These are phyloP conservation scores for Xenentodon cancila DNA, from an alignment of 2,797 vertebrate species.

Conservation along the genomic window DNA sequence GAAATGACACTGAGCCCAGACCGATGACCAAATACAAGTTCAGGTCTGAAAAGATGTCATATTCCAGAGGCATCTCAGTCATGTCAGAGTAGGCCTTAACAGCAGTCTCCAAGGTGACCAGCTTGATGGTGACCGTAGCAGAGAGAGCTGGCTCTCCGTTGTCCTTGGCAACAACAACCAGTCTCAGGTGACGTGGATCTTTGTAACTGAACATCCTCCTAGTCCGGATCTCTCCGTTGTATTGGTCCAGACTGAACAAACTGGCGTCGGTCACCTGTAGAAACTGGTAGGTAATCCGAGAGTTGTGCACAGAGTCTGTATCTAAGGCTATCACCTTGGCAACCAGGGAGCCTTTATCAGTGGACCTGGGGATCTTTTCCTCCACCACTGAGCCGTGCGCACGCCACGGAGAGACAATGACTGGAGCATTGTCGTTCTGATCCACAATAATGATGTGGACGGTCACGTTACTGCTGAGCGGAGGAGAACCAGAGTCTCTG, in stretches of 20 bases:
- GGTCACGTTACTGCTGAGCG: slow-evolving; percentile 54
- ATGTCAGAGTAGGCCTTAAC: slow-evolving; percentile 72
- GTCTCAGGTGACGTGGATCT: slow-evolving; percentile 68
- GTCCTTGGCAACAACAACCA: slow-evolving; percentile 73
- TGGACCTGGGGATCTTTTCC: too few species aligned
- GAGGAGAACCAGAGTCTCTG: slow-evolving; percentile 70
- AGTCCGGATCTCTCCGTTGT: slow-evolving; percentile 77
- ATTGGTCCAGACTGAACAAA: slow-evolving; percentile 77
- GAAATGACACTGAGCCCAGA: slow-evolving; percentile 73
- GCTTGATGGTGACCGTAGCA: slow-evolving; percentile 76
- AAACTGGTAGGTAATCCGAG: slow-evolving; percentile 63
- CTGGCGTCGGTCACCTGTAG: slow-evolving; percentile 71
- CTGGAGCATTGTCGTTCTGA: slow-evolving; percentile 70
- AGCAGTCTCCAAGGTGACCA: slow-evolving; percentile 71
- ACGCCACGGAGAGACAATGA: slow-evolving; percentile 60
- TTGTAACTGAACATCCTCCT: slow-evolving; percentile 80
- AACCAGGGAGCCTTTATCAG: too few species aligned
- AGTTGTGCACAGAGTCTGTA: too few species aligned
- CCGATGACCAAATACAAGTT: slow-evolving; percentile 75
- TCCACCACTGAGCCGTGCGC: too few species aligned
- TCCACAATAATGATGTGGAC: slow-evolving; percentile 55
- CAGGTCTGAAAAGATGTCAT: slow-evolving; percentile 71
- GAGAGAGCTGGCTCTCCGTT: slow-evolving; percentile 60
- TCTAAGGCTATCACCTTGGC: too few species aligned
- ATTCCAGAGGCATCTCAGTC: slow-evolving; percentile 56